phyloP scores from a whole-genome alignment of 2,113 vertebrate genomes.

The Lates calcarifer region DNA sequence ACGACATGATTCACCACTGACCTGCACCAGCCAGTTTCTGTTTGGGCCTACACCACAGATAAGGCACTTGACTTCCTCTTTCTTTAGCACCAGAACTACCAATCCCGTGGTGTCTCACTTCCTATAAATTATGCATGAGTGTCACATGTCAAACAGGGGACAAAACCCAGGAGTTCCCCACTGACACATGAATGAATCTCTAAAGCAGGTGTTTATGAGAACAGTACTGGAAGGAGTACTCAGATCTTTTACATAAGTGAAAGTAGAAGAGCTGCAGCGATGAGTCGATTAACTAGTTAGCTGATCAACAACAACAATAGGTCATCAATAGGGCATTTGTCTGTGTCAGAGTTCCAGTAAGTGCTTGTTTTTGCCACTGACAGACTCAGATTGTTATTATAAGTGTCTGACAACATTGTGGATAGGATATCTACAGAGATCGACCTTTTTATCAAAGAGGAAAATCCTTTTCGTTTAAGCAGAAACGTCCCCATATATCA shows the following conservation, averaged over 20 bases:
- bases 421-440: too few relatives aligned
- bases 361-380: too few relatives aligned
- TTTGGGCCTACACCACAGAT: background rate
- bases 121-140: constrained; percentile 36
- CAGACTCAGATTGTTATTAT: too few relatives aligned
- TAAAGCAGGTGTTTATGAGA: background rate
- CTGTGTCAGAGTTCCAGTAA: too few relatives aligned
- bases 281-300: background rate
- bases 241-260: background rate
- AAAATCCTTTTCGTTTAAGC: too few relatives aligned
- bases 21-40: constrained; percentile 1
- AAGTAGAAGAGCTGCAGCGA: background rate
- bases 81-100: background rate
- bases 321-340: too few relatives aligned
- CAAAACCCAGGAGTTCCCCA: constrained; percentile 22
- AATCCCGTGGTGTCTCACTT: constrained; percentile 45
- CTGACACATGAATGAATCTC: constrained; percentile 2
- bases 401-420: too few relatives aligned
- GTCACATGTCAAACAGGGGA: constrained; percentile 45
- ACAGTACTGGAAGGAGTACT: background rate
- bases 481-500: too few relatives aligned
- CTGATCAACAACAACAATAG: background rate
- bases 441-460: too few relatives aligned
- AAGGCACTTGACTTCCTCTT: constrained; percentile 51
- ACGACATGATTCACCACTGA: background rate